phyloP scores from a whole-genome alignment of 2,113 vertebrate genomes.

The Noturus placidus region DNA sequence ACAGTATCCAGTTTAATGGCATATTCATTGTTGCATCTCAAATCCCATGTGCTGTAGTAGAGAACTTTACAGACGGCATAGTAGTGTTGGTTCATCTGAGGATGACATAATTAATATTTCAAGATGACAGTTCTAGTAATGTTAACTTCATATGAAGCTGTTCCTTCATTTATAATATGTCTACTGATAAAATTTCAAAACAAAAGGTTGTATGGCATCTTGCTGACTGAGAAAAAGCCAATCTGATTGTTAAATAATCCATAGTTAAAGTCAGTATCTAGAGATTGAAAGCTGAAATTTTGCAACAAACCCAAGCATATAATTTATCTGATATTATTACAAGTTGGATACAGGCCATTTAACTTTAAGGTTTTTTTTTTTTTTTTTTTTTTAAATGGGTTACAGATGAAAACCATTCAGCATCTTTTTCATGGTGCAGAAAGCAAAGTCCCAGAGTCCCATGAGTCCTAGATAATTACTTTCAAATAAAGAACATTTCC shows the following conservation, averaged over 20 bases:
- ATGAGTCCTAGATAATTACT: conserved; percentile 26
- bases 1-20: not conserved
- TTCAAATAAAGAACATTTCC: conserved; percentile 38
- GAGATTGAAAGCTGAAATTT: not conserved
- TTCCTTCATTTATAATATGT: not conserved
- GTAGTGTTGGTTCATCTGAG: not conserved
- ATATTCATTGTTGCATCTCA: not conserved
- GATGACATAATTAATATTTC: not conserved
- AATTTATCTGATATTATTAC: conserved; percentile 12
- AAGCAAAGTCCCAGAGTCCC: conserved; percentile 6
- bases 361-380: not conserved
- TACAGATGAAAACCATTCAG: conserved; percentile 21
- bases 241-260: not conserved
- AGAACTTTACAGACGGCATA: not conserved
- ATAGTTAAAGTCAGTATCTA: not conserved
- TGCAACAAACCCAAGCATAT: not conserved
- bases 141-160: not conserved
- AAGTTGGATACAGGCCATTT: conserved; percentile 13
- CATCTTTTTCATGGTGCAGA: conserved; percentile 4
- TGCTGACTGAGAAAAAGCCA: not conserved
- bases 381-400: conserved; percentile 6
- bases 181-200: not conserved
- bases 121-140: not conserved
- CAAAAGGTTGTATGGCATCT: not conserved
- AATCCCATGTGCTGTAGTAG: not conserved